These are phyloP conservation scores for Enteromius thamalakanensis DNA, from an alignment of 2,797 vertebrate genomes.

Conservation along the genomic window DNA sequence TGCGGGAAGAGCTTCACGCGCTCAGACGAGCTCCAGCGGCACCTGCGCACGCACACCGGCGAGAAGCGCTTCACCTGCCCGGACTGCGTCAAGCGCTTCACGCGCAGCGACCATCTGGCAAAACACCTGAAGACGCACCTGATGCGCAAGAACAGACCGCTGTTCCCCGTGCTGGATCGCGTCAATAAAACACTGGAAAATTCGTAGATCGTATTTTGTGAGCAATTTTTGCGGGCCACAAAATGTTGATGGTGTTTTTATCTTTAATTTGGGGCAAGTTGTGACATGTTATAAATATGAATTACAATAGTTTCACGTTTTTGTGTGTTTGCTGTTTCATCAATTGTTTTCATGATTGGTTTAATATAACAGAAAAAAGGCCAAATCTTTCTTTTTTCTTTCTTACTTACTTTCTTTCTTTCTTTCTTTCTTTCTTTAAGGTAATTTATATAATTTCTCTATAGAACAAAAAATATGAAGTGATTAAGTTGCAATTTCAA, in stretches of 20 bases:
- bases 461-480: neutral
- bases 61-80: conserved; percentile 91
- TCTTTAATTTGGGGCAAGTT: neutral
- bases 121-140: conserved; percentile 94
- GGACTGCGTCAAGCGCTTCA: conserved; percentile 86
- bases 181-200: neutral
- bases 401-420: neutral
- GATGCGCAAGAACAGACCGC: conserved; percentile 84
- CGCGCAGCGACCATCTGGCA: conserved; percentile 86
- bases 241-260: neutral
- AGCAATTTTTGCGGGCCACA: neutral
- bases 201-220: neutral
- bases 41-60: conserved; percentile 94
- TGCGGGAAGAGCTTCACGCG: conserved; percentile 94
- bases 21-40: conserved; percentile 94
- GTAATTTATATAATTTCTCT: neutral
- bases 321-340: neutral
- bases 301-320: neutral
- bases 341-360: neutral
- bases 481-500: neutral
- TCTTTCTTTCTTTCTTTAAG: neutral
- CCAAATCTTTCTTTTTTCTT: neutral
- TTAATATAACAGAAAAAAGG: neutral
- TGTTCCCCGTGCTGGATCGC: conserved; percentile 26
- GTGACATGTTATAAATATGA: neutral